These are phyloP conservation scores for Microchirus variegatus DNA, from an alignment of 2,797 vertebrate genomes.

Conservation along the genomic window DNA sequence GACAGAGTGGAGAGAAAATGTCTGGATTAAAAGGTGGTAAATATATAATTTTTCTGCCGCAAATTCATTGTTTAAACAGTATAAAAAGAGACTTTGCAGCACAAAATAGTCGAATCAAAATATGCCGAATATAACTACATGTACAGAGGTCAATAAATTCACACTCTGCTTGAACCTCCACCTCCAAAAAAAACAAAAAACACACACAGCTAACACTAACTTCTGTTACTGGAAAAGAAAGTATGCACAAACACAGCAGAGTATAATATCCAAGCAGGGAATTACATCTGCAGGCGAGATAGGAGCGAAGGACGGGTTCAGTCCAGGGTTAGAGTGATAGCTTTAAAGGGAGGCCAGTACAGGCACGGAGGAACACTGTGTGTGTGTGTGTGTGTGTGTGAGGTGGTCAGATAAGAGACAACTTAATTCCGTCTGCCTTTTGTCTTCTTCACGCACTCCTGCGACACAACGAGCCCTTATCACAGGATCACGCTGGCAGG, in stretches of 20 bases:
- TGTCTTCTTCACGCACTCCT: conserved; percentile 76
- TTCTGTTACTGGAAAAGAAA: conserved; percentile 35
- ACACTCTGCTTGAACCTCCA: background rate
- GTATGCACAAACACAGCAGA: conserved; percentile 59
- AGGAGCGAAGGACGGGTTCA: conserved; percentile 65
- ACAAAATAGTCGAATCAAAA: no score
- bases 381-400: conserved; percentile 23
- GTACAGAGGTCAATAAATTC: no score
- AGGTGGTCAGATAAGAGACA: conserved; percentile 72
- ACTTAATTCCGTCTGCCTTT: conserved; percentile 78
- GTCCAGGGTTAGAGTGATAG: conserved; percentile 62
- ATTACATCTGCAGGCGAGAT: conserved; percentile 48
- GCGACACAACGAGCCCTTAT: conserved; percentile 74
- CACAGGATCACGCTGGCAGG: conserved; percentile 55
- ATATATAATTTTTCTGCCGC: no score
- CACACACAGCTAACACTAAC: conserved; percentile 53
- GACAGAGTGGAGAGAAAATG: no score
- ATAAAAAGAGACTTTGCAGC: no score
- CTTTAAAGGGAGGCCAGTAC: conserved; percentile 31
- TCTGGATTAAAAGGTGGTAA: no score
- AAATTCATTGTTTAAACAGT: no score
- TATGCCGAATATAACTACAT: no score
- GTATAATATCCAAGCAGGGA: conserved; percentile 52
- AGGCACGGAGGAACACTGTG: conserved; percentile 16
- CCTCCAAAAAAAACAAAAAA: conserved; percentile 56